Conservation (phyloP, 1,140 invertebrate genomes). For the Homarus americanus region DNA sequence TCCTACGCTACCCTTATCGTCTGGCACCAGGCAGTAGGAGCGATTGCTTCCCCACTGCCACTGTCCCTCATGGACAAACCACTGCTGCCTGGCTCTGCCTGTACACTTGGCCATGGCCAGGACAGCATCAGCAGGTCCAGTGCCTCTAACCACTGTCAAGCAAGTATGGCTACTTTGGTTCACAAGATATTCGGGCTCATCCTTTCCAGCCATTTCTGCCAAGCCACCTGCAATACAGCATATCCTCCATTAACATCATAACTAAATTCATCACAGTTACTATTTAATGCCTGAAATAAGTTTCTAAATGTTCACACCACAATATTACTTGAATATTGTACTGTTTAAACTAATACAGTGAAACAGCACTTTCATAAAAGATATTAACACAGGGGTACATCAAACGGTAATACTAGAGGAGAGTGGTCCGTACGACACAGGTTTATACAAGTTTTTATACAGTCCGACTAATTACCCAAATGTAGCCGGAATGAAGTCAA, state of each 20-base stretch:
- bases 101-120: constrained; percentile 20
- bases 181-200: constrained; percentile 9
- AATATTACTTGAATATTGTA: no score
- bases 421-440: no score
- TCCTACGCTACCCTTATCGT: neutral
- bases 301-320: no score
- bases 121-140: constrained; percentile 1
- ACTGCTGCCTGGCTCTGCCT: constrained; percentile 25
- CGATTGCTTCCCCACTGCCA: constrained; percentile 37
- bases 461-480: no score
- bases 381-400: no score
- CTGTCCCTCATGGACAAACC: constrained; percentile 9
- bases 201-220: neutral
- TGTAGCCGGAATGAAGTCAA: no score
- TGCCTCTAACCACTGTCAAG: constrained; percentile 35
- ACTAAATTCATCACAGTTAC: no score
- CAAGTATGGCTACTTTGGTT: constrained; percentile 43
- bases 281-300: no score
- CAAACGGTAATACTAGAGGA: no score
- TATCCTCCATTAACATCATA: neutral
- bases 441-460: no score
- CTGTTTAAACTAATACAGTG: no score
- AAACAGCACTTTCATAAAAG: no score
- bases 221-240: neutral
- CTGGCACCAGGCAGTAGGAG: constrained; percentile 21